phyloP scores from a whole-genome alignment of 1,140 invertebrate genomes.

The Drosophila mauritiana region DNA sequence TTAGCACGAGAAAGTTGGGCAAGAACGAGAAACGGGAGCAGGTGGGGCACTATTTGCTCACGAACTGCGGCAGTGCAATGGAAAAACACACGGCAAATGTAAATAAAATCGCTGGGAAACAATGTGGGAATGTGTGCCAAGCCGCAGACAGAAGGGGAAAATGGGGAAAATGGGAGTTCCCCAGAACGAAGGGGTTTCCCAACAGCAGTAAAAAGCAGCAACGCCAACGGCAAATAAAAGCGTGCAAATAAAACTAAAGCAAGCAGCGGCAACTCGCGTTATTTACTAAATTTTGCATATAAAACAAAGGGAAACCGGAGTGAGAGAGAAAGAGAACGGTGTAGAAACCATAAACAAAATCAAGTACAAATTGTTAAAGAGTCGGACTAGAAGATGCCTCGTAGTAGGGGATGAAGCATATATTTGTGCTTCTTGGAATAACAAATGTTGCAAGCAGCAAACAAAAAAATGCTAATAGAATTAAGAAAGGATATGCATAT shows the following conservation, averaged over 20 bases:
- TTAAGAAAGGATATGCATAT: no score
- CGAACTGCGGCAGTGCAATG: slow-evolving; percentile 77
- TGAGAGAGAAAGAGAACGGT: slow-evolving; percentile 9
- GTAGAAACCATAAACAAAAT: slow-evolving; percentile 33
- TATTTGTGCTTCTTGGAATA: no score
- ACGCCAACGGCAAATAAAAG: slow-evolving; percentile 70
- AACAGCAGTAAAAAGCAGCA: slow-evolving; percentile 70
- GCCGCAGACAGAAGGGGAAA: slow-evolving; percentile 31
- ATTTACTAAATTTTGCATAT: slow-evolving; percentile 81
- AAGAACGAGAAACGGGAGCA: slow-evolving; percentile 19
- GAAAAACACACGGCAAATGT: slow-evolving; percentile 72
- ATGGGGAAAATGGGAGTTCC: slow-evolving; percentile 2
- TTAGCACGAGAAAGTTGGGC: slow-evolving; percentile 49
- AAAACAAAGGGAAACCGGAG: slow-evolving; percentile 43
- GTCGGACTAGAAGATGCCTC: slow-evolving; percentile 1
- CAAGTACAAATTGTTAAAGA: slow-evolving; percentile 34
- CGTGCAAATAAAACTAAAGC: slow-evolving; percentile 77
- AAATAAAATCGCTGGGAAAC: slow-evolving; percentile 68
- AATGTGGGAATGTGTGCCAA: slow-evolving; percentile 55
- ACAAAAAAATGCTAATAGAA: no score
- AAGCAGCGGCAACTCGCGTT: slow-evolving; percentile 69
- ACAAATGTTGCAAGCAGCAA: no score
- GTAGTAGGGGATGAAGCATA: not conserved
- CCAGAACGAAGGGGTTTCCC: slow-evolving; percentile 8
- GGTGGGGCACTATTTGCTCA: slow-evolving; percentile 52